phyloP scores from a whole-genome alignment of 2,888 invertebrate genomes.

The Taenaris catops region DNA sequence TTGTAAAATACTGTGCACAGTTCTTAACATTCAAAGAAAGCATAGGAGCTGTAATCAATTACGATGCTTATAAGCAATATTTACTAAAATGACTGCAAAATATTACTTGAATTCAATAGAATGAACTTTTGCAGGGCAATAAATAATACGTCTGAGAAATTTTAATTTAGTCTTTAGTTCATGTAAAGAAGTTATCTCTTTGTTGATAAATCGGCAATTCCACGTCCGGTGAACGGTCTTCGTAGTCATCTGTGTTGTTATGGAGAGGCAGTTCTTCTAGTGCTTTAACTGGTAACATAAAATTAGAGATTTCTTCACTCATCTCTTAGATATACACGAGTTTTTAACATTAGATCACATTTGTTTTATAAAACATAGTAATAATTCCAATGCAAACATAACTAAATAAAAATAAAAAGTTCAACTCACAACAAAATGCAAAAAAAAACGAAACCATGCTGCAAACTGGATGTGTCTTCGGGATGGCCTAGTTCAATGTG shows the following conservation, averaged over 20 bases:
- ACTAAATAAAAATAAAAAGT: constrained; percentile 33
- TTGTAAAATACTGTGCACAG: too few species aligned
- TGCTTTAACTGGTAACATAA: constrained; percentile 82
- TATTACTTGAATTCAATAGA: too few species aligned
- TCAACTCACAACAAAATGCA: constrained; percentile 78
- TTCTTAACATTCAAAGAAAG: too few species aligned
- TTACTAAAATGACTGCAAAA: too few species aligned
- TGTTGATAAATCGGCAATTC: constrained; percentile 92
- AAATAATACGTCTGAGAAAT: too few species aligned
- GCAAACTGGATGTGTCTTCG: constrained; percentile 54
- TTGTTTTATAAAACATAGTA: neutral
- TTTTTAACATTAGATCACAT: too few species aligned
- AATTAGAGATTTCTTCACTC: too few species aligned
- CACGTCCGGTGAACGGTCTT: constrained; percentile 87
- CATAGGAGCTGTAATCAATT: too few species aligned
- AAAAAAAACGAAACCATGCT: constrained; percentile 73
- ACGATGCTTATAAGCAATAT: too few species aligned
- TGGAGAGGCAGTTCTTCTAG: constrained; percentile 85
- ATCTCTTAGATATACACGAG: too few species aligned
- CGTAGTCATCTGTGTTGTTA: constrained; percentile 81
- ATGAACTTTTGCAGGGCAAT: too few species aligned
- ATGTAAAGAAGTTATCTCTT: constrained; percentile 90
- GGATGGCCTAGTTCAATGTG: constrained; percentile 36
- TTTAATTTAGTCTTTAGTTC: too few species aligned
- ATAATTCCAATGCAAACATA: constrained; percentile 24